Percentiles rank a stretch among this genome's conserved stretches.
phyloP scores from a whole-genome alignment of 2,888 invertebrate species.

The Glyphotaelius pellucidus region DNA sequence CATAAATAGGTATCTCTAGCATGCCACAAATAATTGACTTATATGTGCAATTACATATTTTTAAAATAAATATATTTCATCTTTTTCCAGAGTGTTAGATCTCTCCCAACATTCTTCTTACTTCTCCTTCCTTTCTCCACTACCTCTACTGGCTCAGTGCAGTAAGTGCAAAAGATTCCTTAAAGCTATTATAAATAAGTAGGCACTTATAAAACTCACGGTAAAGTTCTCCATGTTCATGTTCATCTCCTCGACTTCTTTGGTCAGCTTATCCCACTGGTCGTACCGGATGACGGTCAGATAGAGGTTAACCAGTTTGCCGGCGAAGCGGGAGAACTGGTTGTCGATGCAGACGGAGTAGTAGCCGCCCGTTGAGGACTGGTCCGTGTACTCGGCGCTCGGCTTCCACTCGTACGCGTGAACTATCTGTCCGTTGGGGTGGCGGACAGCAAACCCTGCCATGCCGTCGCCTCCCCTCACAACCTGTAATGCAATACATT shows the following conservation, averaged over 20 bases:
- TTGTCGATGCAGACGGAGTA: slow-evolving; percentile 95
- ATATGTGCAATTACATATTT: neutral
- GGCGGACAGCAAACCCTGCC: slow-evolving; percentile 93
- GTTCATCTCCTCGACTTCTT: slow-evolving; percentile 92
- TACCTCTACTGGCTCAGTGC: neutral
- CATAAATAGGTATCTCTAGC: too few relatives aligned
- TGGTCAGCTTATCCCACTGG: slow-evolving; percentile 94
- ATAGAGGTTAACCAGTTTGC: slow-evolving; percentile 92
- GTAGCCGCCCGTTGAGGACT: slow-evolving; percentile 88
- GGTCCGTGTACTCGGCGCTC: slow-evolving; percentile 93
- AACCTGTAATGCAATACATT: slow-evolving; percentile 78
- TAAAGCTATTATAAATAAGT: neutral
- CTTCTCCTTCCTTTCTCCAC: neutral
- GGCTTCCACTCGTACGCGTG: slow-evolving; percentile 94
- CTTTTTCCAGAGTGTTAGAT: neutral
- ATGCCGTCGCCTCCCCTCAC: slow-evolving; percentile 95
- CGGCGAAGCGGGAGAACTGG: slow-evolving; percentile 93
- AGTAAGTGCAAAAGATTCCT: neutral
- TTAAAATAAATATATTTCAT: neutral
- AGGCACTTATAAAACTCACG: slow-evolving; percentile 76
- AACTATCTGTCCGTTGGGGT: slow-evolving; percentile 90
- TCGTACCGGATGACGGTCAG: slow-evolving; percentile 94
- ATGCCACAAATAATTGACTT: neutral
- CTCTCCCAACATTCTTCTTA: too few relatives aligned
- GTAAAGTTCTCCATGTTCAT: slow-evolving; percentile 95